A percentile compares a stretch with the other conserved stretches of the same genome.
phyloP scores from a whole-genome alignment of 2,888 invertebrate genomes.

The Dusona sp. region DNA sequence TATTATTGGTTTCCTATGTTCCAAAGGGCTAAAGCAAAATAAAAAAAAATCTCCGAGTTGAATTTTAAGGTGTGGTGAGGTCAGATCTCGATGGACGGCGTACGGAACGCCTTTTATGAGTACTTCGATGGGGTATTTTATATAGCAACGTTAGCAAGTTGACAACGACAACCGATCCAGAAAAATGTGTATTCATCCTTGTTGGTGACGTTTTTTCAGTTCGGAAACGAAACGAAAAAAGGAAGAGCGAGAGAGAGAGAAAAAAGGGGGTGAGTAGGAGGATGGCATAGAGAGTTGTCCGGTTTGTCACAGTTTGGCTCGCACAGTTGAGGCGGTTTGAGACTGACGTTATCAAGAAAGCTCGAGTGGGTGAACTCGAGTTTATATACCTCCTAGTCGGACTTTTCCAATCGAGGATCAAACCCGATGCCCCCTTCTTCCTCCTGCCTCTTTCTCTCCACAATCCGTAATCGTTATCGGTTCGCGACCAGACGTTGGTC shows the following conservation, averaged over 20 bases:
- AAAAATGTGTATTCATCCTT: conserved; percentile 44
- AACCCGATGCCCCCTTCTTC: background rate
- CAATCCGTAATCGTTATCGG: conserved; percentile 64
- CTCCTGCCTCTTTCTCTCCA: background rate
- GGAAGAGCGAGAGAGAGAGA: conserved; percentile 10
- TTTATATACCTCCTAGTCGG: conserved; percentile 42
- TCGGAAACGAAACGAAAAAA: background rate
- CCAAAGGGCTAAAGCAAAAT: background rate
- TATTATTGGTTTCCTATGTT: background rate
- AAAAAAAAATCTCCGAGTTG: background rate
- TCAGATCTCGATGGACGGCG: background rate
- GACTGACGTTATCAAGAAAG: conserved; percentile 67
- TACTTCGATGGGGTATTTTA: background rate
- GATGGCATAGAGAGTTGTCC: conserved; percentile 41
- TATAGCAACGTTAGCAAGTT: background rate
- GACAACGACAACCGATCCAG: conserved; percentile 23
- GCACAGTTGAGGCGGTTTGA: conserved; percentile 48
- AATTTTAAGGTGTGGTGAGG: background rate
- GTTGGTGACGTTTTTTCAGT: conserved; percentile 18
- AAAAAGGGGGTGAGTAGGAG: conserved; percentile 32
- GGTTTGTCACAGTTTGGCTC: conserved; percentile 47
- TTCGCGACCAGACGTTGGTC: conserved; percentile 53
- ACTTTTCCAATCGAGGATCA: conserved; percentile 65
- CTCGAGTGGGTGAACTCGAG: conserved; percentile 48
- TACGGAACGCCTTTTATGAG: background rate